phyloP scores from a whole-genome alignment of 2,888 invertebrate genomes.

The Tipula lateralis region DNA sequence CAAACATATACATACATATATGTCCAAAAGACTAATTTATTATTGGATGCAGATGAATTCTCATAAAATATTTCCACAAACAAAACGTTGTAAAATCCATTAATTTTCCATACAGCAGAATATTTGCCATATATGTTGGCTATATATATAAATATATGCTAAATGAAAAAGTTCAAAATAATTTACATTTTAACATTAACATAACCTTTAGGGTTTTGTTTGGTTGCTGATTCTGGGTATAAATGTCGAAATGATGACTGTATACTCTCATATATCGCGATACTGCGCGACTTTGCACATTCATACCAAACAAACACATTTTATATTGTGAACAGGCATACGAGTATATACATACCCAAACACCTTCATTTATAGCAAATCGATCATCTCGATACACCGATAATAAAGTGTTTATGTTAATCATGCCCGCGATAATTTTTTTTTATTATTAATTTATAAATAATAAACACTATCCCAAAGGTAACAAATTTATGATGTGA shows the following conservation, averaged over 20 bases:
- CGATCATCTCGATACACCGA: not conserved
- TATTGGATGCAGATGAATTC: not conserved
- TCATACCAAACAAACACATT: too few relatives aligned
- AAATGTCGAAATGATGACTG: too few relatives aligned
- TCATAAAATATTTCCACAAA: not conserved
- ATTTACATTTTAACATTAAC: not conserved
- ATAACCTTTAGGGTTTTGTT: not conserved
- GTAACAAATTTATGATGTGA: not conserved
- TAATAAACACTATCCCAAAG: not conserved
- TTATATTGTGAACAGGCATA: too few relatives aligned
- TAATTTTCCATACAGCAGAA: not conserved
- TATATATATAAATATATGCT: not conserved
- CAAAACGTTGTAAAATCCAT: not conserved
- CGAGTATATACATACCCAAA: not conserved
- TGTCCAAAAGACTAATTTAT: not conserved
- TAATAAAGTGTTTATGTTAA: not conserved
- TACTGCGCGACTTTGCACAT: too few relatives aligned
- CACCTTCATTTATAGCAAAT: not conserved
- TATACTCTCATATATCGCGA: too few relatives aligned
- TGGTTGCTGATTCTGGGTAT: too few relatives aligned
- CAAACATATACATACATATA: not conserved
- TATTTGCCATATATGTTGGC: not conserved
- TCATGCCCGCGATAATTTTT: not conserved
- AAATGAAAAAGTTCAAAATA: not conserved
- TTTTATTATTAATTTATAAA: not conserved